These are phyloP conservation scores for Erythrocercus mccallii DNA, from an alignment of 2,113 vertebrate genomes.

Conservation along the genomic window DNA sequence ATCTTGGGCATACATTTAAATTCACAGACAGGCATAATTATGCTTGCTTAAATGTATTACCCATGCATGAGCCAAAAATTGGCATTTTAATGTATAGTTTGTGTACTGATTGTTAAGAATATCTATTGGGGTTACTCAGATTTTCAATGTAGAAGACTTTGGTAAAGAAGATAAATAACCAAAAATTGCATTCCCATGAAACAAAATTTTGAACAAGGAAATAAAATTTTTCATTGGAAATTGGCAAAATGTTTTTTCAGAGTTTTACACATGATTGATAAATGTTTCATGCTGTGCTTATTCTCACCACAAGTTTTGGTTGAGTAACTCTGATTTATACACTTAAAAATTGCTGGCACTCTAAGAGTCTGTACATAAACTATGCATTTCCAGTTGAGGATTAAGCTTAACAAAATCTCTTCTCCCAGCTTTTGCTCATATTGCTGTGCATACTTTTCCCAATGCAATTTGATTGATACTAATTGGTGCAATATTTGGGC, in stretches of 20 bases:
- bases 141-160: neutral
- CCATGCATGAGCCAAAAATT: constrained; percentile 66
- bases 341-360: neutral
- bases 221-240: neutral
- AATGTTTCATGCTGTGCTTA: neutral
- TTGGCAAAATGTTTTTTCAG: neutral
- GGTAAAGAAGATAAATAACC: neutral
- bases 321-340: neutral
- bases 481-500: constrained; percentile 46
- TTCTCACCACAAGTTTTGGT: neutral
- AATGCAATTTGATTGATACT: constrained; percentile 6
- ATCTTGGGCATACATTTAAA: constrained; percentile 73
- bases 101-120: constrained; percentile 30
- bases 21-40: constrained; percentile 41
- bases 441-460: constrained; percentile 40
- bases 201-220: neutral
- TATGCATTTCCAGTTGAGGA: constrained; percentile 50
- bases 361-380: constrained; percentile 44
- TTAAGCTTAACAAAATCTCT: constrained; percentile 46
- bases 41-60: constrained; percentile 69
- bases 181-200: neutral
- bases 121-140: neutral
- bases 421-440: constrained; percentile 54
- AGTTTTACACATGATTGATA: neutral
- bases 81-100: constrained; percentile 61